Percentiles rank a stretch among this genome's conserved stretches.
Evolutionary conservation across 2,888 invertebrate genomes (phyloP).

Genomic region (Aphodius sticticus): DNA sequence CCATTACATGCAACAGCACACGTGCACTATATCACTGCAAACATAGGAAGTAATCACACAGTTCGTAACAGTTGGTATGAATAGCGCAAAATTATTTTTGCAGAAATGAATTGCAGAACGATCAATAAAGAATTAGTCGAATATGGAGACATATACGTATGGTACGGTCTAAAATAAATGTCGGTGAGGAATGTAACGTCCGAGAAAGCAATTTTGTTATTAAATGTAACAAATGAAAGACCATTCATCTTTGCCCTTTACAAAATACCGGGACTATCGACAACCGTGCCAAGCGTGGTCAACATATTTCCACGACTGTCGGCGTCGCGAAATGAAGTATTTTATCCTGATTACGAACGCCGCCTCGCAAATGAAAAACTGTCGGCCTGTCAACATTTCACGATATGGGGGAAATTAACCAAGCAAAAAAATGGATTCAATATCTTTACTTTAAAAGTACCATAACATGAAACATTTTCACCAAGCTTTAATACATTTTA

Average conservation of each 20-base stretch:
- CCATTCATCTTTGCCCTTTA: slow-evolving; percentile 4
- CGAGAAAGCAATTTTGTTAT: slow-evolving; percentile 4
- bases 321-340: neutral
- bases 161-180: neutral
- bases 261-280: neutral
- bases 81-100: no score
- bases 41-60: neutral
- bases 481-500: no score
- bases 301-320: neutral
- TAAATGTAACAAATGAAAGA: neutral
- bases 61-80: neutral
- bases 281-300: neutral
- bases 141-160: neutral
- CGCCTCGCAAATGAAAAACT: neutral
- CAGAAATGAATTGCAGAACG: neutral
- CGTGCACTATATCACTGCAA: neutral
- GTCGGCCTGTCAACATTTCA: neutral
- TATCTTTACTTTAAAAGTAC: neutral
- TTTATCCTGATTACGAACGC: neutral
- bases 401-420: neutral
- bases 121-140: neutral
- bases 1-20: neutral
- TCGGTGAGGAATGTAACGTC: neutral
- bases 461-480: no score
- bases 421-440: neutral